Base-by-base conservation (phyloP, 2,888 invertebrate genomes). In the Drosophila neonasuta region DNA sequence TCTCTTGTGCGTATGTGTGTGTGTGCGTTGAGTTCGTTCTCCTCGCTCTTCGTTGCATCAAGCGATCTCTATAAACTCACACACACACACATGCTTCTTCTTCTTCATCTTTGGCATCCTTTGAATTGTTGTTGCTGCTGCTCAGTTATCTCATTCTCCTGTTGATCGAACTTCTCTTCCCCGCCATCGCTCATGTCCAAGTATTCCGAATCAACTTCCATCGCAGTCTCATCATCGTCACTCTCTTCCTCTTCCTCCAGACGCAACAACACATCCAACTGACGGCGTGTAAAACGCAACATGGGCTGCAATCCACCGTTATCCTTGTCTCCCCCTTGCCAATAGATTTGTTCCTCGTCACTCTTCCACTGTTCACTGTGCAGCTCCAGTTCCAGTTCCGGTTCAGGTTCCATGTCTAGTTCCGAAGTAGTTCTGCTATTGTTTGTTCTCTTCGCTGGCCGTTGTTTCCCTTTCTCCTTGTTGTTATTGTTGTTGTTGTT, bases 1-100 rank as follows among this genome's bases (percentile, higher is more conserved):
- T 32, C 32, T 32, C 10, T 11, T 52, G 24, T 52, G 24, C 15
- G 24, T 30, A 1, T 51, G 15, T 48, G 17, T n/a, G 13, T 34
- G 15, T 41, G 20, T 60, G 74, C 71, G 62, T 74, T 74, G 24
- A 24, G 24, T 24, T 24, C 24, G 24, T 24, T 24, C 24, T 24
- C 24, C 24, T 24, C 24, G 24, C 55, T 62, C 69, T 64, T 54
- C 44, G 61, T 44, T 11, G 32, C 48, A 48, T 32, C 32, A 32
- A 32, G 32, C 32, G 10, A 32, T 32, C 32, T 10, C 13, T 10
- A 41, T 20, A 20, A 20, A 20, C 20, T 20, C 15, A 8, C n/a
- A 30, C 20, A 34, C 13, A 11, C 34, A 49, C 20, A 32, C 32
- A 10, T 10, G 9, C 32, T 32, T 3, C 32, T 10, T 32, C 32